These are phyloP conservation scores for Myopa testacea DNA, from an alignment of 2,888 invertebrate species.

Conservation along the genomic window DNA sequence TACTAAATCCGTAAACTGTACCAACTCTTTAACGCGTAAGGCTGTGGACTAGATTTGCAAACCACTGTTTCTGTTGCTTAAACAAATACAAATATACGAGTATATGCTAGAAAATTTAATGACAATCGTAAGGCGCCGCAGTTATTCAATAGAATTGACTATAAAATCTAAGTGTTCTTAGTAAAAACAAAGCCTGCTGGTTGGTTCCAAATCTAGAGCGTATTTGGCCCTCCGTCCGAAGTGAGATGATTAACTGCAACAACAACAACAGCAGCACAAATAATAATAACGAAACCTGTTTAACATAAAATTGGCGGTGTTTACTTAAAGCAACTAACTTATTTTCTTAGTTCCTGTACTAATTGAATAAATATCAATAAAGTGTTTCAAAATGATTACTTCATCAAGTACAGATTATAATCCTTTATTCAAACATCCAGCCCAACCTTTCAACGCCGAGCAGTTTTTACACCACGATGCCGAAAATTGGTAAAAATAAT, in stretches of 20 bases:
- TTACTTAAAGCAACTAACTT: too few species aligned
- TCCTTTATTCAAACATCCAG: conserved; percentile 58
- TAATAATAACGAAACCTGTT: too few species aligned
- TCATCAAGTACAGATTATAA: conserved; percentile 55
- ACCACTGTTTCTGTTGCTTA: too few species aligned
- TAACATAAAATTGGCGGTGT: too few species aligned
- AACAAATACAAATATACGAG: too few species aligned
- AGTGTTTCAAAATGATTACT: conserved; percentile 2
- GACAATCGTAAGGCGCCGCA: background rate
- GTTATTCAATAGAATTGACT: background rate
- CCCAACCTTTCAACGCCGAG: conserved; percentile 61
- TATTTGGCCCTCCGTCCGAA: too few species aligned
- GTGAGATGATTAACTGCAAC: background rate
- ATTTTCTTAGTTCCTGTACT: background rate
- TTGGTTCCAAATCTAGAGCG: background rate
- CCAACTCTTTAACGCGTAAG: too few species aligned
- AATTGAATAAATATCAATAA: too few species aligned
- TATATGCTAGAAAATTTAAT: too few species aligned
- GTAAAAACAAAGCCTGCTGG: conserved; percentile 5
- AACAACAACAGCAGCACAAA: background rate
- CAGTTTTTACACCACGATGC: conserved; percentile 58
- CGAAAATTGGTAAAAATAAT: conserved; percentile 55
- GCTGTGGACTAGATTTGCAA: too few species aligned
- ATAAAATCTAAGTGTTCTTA: background rate
- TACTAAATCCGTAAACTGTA: too few species aligned